Base-by-base conservation (phyloP, 1,140 invertebrate genomes). In the Panagrolaimus sp. region DNA sequence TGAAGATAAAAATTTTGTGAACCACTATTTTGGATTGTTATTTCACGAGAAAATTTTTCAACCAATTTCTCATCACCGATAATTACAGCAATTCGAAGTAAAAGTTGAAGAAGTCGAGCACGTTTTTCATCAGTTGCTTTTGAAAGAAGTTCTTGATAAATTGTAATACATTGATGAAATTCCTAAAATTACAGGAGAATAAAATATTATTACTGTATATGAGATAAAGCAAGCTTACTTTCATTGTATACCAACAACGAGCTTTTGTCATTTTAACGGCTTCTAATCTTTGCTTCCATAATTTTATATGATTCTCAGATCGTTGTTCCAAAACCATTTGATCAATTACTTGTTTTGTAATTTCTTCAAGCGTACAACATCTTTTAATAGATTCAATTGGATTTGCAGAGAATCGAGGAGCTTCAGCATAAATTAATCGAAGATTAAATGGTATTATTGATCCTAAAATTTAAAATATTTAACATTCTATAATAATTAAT, bases 361-460 rank as follows among this genome's bases (percentile, higher is more conserved):
- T 65, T 68, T 63, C 69, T 21, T 21, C 52, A 9, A 58, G 52
- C 12, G 52, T n/a, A 21, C 52, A 58, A 58, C 52, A 58, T 12
- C 21, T 21, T 8, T 21, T 58, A 58, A 58, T 28, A 2, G 52
- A 58, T 21, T 21, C 1, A 28, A 58, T 28, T 14, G 76, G 73
- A 66, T 73, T 58, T 7, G 76, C 71, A 12, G 76, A 65, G 32
- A 73, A 78, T n/a, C 70, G 43, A 9, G 71, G 68, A 15, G 67
- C 63, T 66, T 78, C 76, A 7, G 76, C 76, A 52, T 78, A 76
- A 17, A 78, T 73, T 6, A 78, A 44, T 52, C 76, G 68, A 17
- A 78, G 46, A 21, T 70, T 24, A 64, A 78, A 78, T 9, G 76
- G 76, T 15, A 78, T 62, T 70, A 78, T 69, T 0, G 44, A 55